Base-by-base conservation (phyloP, 2,797 vertebrate genomes). In the Cyprinella venusta region DNA sequence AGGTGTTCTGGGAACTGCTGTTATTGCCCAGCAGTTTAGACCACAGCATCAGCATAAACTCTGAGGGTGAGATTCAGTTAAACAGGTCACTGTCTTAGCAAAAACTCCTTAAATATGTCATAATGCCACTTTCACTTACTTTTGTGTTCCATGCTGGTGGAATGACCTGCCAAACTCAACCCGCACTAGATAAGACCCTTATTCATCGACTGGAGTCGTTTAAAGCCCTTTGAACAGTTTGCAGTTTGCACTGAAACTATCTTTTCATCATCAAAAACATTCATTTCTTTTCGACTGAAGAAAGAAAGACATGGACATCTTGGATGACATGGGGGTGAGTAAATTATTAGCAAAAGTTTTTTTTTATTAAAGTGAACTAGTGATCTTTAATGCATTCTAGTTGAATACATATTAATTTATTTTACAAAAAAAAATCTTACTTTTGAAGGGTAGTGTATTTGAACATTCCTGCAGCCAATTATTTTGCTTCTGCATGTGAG, bases 381-480 rank as follows among this genome's bases (percentile, higher is more conserved):
- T n/a, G n/a, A n/a, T n/a, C n/a, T n/a, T n/a, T n/a, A n/a, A n/a
- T n/a, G 24, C 42, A 50, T 42, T 10, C 16, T 71, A 48, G 64
- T 26, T n/a, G 7, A 56, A 54, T 8, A 56, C 40, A 61, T 5
- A 59, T 10, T 6, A n/a, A 15, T 15, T 59, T 52, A 2, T 75
- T 38, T 75, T 1, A 36, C 21, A 40, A 40, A 67, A 40, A 40
- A 67, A 40, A 21, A 8, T 6, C 4, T 6, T 30, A 63, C 16
- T 42, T 64, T 64, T 77, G 18, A 48, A 76, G 54, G n/a, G 54
- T 42, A 61, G 52, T 78, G 68, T 87, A 92, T 21, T 80, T 45
- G 81, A 90, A 90, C 91, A 91, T 91, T 94, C 88, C 88, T 89
- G 79, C 87, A 83, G 84, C 87, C 89, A 91, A 90, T 92, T 91